phyloP scores from a whole-genome alignment of 1,140 invertebrate genomes.

The Chlorops oryzae region DNA sequence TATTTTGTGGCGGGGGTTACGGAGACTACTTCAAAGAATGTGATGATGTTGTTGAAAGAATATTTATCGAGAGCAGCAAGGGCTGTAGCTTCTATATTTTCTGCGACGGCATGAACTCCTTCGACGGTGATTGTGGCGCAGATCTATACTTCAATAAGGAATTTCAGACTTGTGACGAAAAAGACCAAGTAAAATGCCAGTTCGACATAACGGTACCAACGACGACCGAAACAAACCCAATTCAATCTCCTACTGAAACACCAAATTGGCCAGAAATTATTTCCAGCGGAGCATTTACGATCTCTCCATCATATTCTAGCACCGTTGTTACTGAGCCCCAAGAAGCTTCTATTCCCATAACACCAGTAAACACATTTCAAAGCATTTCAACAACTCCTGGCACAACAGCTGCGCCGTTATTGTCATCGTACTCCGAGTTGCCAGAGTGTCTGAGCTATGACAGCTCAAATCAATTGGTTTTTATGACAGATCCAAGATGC shows the following conservation, averaged over 20 bases:
- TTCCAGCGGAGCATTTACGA: background rate
- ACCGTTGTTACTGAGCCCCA: background rate
- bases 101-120: conserved; percentile 31
- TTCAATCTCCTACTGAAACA: background rate
- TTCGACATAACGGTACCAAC: conserved; percentile 16
- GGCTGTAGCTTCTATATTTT: conserved; percentile 32
- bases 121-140: conserved; percentile 25
- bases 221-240: background rate
- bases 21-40: conserved; percentile 31
- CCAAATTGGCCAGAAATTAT: background rate
- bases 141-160: conserved; percentile 31
- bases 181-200: conserved; percentile 27
- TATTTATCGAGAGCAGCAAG: conserved; percentile 28
- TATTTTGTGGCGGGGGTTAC: no score
- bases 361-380: background rate
- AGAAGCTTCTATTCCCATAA: background rate
- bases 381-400: background rate
- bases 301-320: conserved; percentile 8
- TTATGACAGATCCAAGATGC: conserved; percentile 30
- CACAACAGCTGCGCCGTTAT: background rate
- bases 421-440: conserved; percentile 19
- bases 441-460: no score
- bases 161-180: conserved; percentile 23
- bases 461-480: conserved; percentile 23
- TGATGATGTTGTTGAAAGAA: conserved; percentile 12